A percentile compares a stretch with the other conserved stretches of the same genome.
Evolutionary conservation across 2,797 vertebrate species (phyloP).

Genomic region (Megaceryle alcyon): DNA sequence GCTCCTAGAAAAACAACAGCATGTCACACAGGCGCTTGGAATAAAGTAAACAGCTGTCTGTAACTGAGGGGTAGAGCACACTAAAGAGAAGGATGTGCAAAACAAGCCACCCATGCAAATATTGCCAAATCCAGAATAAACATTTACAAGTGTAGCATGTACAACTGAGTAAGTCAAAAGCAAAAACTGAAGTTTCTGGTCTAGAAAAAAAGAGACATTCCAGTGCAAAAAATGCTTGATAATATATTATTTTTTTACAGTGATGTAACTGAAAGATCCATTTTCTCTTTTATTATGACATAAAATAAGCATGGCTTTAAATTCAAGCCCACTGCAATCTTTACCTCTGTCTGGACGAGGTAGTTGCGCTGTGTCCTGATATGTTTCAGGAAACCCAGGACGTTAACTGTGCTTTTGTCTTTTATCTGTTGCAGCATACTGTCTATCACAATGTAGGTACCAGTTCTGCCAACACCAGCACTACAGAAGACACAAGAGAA

Average conservation of each 20-base stretch:
- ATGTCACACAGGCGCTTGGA: not conserved
- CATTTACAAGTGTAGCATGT: not conserved
- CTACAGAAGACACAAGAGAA: slow-evolving; percentile 76
- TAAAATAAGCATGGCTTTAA: not conserved
- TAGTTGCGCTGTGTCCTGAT: slow-evolving; percentile 99
- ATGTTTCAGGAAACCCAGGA: slow-evolving; percentile 98
- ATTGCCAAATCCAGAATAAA: not conserved
- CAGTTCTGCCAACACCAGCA: slow-evolving; percentile 97
- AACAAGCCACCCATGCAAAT: not conserved
- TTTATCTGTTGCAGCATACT: slow-evolving; percentile 99
- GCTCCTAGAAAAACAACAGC: slow-evolving; percentile 83
- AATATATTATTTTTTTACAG: not conserved
- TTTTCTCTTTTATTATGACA: not conserved
- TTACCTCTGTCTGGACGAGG: slow-evolving; percentile 99
- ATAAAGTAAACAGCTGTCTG: not conserved
- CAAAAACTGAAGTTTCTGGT: not conserved
- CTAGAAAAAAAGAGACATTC: not conserved
- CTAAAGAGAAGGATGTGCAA: not conserved
- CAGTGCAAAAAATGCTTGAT: not conserved
- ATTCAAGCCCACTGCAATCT: not conserved
- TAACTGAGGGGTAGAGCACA: not conserved
- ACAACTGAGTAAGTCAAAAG: not conserved
- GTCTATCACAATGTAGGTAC: slow-evolving; percentile 99
- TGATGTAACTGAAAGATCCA: not conserved
- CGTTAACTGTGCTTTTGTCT: slow-evolving; percentile 97